Evolutionary conservation across 2,113 vertebrate genomes (phyloP).

Genomic region (Odontophorus gujanensis): DNA sequence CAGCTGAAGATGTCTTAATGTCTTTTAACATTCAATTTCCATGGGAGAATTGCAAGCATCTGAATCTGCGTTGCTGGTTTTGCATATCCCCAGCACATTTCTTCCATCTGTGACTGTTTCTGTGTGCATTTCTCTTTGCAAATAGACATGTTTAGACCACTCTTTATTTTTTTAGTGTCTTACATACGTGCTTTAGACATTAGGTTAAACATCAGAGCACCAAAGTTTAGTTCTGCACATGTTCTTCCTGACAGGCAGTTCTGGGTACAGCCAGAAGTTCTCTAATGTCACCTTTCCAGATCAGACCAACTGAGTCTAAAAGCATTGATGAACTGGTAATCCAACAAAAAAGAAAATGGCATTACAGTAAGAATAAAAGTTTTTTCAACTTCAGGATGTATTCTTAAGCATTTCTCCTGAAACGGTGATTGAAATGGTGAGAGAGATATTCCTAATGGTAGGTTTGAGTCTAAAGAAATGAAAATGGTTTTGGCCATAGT

Average conservation of each 20-base stretch:
- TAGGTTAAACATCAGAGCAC: neutral
- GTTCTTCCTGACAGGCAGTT: neutral
- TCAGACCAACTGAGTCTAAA: neutral
- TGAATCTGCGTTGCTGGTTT: neutral
- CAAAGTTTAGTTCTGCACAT: neutral
- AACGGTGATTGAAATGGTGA: neutral
- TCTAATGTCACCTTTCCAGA: neutral
- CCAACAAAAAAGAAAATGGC: neutral
- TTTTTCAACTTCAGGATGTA: neutral
- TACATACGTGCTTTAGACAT: neutral
- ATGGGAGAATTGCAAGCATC: neutral
- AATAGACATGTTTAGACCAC: neutral
- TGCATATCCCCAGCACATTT: neutral
- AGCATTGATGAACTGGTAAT: neutral
- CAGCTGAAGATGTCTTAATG: neutral
- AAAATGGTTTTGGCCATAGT: fast-evolving
- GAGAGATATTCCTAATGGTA: neutral
- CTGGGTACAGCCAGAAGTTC: neutral
- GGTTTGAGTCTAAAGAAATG: neutral
- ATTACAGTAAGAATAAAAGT: neutral
- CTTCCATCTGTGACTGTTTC: neutral
- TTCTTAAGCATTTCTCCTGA: neutral
- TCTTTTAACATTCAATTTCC: neutral
- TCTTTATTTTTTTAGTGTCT: neutral
- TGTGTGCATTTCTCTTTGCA: neutral